Evolutionary conservation across 2,888 invertebrate genomes (phyloP).

Genomic region (Ceramica pisi): DNA sequence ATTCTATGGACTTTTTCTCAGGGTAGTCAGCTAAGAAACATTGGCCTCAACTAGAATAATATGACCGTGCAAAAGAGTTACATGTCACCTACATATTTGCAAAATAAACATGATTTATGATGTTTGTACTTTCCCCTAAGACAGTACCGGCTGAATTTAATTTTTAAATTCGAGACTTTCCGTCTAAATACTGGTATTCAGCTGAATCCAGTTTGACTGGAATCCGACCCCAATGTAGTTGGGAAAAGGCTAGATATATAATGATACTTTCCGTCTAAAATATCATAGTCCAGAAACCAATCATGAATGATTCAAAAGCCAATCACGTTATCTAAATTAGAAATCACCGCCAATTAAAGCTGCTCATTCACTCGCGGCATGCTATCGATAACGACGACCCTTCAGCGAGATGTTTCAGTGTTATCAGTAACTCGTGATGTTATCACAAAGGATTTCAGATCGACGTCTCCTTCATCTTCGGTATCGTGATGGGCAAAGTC

Average conservation of each 20-base stretch:
- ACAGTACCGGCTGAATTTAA: neutral
- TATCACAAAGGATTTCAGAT: conserved; percentile 39
- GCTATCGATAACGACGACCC: conserved; percentile 15
- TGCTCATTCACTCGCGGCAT: conserved; percentile 22
- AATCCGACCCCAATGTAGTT: no score
- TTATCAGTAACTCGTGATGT: conserved; percentile 48
- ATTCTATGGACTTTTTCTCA: no score
- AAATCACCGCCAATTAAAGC: neutral
- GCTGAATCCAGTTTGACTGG: no score
- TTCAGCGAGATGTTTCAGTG: neutral
- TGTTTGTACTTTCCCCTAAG: neutral
- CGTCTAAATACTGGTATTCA: no score
- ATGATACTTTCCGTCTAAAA: neutral
- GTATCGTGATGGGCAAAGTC: neutral
- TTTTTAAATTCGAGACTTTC: neutral
- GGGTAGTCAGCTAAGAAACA: no score
- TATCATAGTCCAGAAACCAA: neutral
- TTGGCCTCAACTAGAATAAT: no score
- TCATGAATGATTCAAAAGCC: neutral
- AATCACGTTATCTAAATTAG: conserved; percentile 6
- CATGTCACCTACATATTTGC: no score
- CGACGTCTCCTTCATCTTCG: conserved; percentile 19
- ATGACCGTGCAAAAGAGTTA: no score
- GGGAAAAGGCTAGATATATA: no score
- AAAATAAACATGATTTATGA: no score